Conservation (phyloP, 2,888 invertebrate species). For the Dicyrtomina minuta region DNA sequence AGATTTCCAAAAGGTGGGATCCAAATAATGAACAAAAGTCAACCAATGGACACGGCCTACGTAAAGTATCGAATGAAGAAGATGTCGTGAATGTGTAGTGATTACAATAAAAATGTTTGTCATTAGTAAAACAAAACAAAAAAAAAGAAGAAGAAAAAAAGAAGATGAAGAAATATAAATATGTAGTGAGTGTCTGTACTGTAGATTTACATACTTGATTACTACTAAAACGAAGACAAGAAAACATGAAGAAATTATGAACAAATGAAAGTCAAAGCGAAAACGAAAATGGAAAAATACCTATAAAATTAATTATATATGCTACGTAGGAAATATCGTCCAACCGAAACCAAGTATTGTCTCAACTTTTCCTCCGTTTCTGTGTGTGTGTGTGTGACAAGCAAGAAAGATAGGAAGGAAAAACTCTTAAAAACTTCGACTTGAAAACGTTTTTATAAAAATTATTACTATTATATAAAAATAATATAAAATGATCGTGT, state of each 20-base stretch:
- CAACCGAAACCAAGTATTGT: too few species aligned
- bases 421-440: too few species aligned
- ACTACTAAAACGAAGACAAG: neutral
- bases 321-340: too few species aligned
- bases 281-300: neutral
- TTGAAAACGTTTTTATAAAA: too few species aligned
- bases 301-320: too few species aligned
- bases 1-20: slow-evolving; percentile 52
- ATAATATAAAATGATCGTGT: too few species aligned
- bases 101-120: too few species aligned
- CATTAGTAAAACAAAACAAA: too few species aligned
- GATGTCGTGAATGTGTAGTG: slow-evolving; percentile 52
- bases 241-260: neutral
- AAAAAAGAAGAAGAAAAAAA: neutral
- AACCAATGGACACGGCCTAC: slow-evolving; percentile 37
- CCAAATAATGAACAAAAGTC: slow-evolving; percentile 50
- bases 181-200: neutral
- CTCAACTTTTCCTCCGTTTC: too few species aligned
- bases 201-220: neutral
- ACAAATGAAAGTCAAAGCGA: neutral
- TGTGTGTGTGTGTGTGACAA: too few species aligned
- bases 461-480: too few species aligned
- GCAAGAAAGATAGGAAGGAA: too few species aligned
- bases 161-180: neutral
- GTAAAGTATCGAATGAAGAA: slow-evolving; percentile 50